Evolutionary conservation across 2,113 vertebrate genomes (phyloP), one percentile per base, ranked within the genome.

Genomic region (Tetraodon nigroviridis): DNA sequence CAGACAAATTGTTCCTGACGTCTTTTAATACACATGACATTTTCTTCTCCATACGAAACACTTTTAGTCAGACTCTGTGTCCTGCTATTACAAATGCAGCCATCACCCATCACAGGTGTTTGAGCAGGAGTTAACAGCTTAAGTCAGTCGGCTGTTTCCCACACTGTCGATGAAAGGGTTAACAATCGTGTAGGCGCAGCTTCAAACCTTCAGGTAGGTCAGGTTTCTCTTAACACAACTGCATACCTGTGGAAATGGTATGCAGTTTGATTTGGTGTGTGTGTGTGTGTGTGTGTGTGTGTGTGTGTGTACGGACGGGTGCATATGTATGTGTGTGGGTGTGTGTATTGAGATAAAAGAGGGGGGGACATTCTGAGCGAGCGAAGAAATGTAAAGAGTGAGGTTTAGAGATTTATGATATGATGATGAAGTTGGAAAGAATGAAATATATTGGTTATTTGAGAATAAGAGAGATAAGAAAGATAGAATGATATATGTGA

Each of bases 171-270:
- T 44, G 22, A 69, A 86, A 68, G 87, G 84, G 87, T 89, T 91
- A 91, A 90, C 82, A 66, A 70, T 41, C 29, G 86, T 83, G 89
- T 91, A 89, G 90, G 91, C 84, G 89, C 88, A 91, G 89, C 92
- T 92, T 92, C 90, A 89, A 92, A 90, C 89, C 58, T 63, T 90
- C 89, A 91, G 89, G 91, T 92, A 91, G 88, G 88, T 90, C 87
- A 85, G 89, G 90, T 92, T 92, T 92, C 90, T 91, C 80, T 83
- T 81, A 89, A 86, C 80, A 76, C 77, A 83, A 85, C 87, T 86
- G 82, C 88, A 91, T 90, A 90, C 89, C 85, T 75, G 66, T 72
- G 69, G 52, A 66, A 76, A 73, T 67, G 76, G 42, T 17, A n/a
- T 18, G 75, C 55, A 70, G 42, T 15, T 44, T 44, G 42, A 15